phyloP scores from a whole-genome alignment of 2,888 invertebrate genomes.

The Agrochola lota region DNA sequence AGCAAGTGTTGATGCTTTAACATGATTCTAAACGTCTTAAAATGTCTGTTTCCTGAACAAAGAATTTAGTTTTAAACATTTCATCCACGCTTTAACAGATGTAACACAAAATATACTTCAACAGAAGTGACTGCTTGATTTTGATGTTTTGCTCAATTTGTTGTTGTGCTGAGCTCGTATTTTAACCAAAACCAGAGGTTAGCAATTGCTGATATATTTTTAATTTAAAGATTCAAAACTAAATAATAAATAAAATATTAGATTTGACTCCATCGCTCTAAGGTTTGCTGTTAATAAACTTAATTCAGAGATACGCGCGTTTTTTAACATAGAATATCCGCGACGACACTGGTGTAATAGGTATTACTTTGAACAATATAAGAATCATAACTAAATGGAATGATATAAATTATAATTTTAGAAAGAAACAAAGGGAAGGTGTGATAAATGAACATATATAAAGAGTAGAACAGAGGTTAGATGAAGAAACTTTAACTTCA shows the following conservation, averaged over 20 bases:
- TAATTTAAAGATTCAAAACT: not conserved
- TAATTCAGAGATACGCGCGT: not conserved
- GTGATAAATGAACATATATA: slow-evolving; percentile 24
- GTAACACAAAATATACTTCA: slow-evolving; percentile 77
- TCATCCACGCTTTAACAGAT: slow-evolving; percentile 71
- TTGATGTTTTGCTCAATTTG: slow-evolving; percentile 20
- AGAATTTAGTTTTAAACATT: slow-evolving; percentile 29
- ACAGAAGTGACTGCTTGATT: slow-evolving; percentile 40
- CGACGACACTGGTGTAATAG: not conserved
- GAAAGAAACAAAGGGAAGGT: not conserved
- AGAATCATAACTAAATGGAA: slow-evolving; percentile 10
- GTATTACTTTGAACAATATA: not conserved
- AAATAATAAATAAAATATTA: not conserved
- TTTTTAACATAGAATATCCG: not conserved
- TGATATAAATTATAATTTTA: not conserved
- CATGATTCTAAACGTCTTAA: slow-evolving; percentile 47
- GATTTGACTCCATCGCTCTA: not conserved
- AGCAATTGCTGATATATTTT: not conserved
- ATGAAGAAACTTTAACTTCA: slow-evolving; percentile 9
- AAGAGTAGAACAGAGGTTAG: slow-evolving; percentile 1
- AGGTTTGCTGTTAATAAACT: not conserved
- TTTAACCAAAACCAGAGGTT: not conserved
- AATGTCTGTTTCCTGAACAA: slow-evolving; percentile 13
- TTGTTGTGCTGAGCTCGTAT: slow-evolving; percentile 16
- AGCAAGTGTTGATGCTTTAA: slow-evolving; percentile 44